phyloP scores from a whole-genome alignment of 2,797 vertebrate genomes.

The Artibeus jamaicensis region DNA sequence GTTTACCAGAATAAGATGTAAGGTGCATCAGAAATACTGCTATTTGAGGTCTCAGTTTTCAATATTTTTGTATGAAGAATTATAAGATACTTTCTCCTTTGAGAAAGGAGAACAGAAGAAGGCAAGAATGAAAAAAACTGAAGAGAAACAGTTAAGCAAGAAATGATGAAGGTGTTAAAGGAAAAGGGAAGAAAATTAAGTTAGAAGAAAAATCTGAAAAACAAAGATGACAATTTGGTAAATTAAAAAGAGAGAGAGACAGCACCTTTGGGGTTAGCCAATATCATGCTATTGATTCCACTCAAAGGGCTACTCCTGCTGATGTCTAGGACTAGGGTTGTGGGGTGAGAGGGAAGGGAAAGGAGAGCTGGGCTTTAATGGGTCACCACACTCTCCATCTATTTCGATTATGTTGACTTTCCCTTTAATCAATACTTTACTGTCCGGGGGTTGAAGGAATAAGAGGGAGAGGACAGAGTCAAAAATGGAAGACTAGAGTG shows the following conservation, averaged over 20 bases:
- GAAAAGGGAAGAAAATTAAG: slow-evolving; percentile 6
- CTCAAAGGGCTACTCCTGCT: neutral
- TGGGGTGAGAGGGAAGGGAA: neutral
- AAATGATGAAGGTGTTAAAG: slow-evolving; percentile 33
- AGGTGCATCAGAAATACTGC: neutral
- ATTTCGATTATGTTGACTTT: neutral
- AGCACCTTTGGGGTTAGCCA: neutral
- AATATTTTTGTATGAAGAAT: slow-evolving; percentile 13
- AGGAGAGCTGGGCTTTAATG: neutral
- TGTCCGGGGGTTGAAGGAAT: slow-evolving; percentile 24
- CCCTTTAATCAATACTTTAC: neutral
- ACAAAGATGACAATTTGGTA: slow-evolving; percentile 13
- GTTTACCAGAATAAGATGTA: slow-evolving; percentile 12
- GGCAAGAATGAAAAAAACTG: neutral
- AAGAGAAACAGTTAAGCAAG: slow-evolving; percentile 6
- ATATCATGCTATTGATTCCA: neutral
- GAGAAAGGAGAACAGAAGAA: slow-evolving; percentile 41
- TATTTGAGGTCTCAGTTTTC: slow-evolving; percentile 42
- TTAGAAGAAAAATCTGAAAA: slow-evolving; percentile 13
- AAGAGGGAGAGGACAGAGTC: slow-evolving; percentile 9
- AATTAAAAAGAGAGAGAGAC: neutral
- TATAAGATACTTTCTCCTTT: slow-evolving; percentile 27
- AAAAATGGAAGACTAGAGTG: slow-evolving; percentile 19
- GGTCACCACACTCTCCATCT: neutral
- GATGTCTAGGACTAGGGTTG: neutral